Conservation (phyloP, 2,113 vertebrate genomes). For the Charadrius vociferus region DNA sequence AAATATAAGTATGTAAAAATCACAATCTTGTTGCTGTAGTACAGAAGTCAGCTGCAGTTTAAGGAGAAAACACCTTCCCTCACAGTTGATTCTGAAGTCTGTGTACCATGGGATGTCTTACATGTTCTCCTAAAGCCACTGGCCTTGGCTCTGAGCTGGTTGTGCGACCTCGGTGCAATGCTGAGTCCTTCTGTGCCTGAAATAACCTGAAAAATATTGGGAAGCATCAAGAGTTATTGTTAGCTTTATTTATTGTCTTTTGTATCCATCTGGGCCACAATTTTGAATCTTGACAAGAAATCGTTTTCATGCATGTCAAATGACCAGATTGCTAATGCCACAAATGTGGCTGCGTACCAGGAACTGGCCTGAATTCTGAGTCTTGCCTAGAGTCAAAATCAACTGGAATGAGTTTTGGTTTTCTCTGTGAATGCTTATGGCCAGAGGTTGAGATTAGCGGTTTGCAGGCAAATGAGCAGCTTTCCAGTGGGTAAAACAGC, state of each 20-base stretch:
- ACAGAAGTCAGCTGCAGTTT: neutral
- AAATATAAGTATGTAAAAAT: too few relatives aligned
- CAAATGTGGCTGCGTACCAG: neutral
- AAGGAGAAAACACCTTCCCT: neutral
- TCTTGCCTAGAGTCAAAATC: neutral
- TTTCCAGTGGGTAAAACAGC: neutral
- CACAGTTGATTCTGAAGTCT: neutral
- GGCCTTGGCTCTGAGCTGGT: neutral
- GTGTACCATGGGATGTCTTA: neutral
- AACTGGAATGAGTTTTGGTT: neutral
- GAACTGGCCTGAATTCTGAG: neutral
- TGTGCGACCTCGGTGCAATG: rapidly evolving
- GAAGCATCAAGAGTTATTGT: neutral
- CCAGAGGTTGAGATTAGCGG: neutral
- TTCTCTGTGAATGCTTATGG: neutral
- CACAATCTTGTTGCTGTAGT: neutral
- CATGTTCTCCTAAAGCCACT: neutral
- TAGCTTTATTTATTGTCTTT: neutral
- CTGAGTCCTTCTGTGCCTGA: neutral
- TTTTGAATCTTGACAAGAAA: neutral
- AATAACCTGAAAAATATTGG: neutral
- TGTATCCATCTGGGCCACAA: neutral
- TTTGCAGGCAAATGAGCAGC: neutral
- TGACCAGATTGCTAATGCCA: neutral
- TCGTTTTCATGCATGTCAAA: neutral